phyloP scores from a whole-genome alignment of 2,797 vertebrate genomes.

The Eleutherodactylus coqui region DNA sequence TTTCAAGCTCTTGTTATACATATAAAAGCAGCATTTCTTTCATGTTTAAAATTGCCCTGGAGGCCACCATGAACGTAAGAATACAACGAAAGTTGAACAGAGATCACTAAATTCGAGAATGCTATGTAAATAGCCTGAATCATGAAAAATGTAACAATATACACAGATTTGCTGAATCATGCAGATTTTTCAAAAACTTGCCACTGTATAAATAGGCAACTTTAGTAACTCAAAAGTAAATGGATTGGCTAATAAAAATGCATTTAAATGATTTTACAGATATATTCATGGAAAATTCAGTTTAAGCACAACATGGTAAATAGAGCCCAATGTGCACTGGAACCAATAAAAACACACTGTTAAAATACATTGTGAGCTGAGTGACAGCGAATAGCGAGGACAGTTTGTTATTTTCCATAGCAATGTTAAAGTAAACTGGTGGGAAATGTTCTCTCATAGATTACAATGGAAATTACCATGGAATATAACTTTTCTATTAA shows the following conservation, averaged over 20 bases:
- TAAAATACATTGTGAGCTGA: conserved; percentile 13
- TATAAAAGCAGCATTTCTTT: not conserved
- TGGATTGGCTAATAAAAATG: not conserved
- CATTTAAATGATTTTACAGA: not conserved
- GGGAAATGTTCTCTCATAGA: not conserved
- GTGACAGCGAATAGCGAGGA: not conserved
- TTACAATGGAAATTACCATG: too few relatives aligned
- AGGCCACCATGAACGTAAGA: not conserved
- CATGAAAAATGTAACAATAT: conserved; percentile 20
- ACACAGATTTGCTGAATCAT: not conserved
- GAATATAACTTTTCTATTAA: too few relatives aligned
- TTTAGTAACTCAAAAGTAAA: not conserved
- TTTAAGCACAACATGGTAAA: conserved; percentile 7
- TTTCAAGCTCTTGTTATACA: not conserved
- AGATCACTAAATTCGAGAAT: not conserved
- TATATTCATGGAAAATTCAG: not conserved
- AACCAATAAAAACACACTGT: not conserved
- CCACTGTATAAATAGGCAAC: not conserved
- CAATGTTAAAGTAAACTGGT: not conserved
- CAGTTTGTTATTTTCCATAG: not conserved
- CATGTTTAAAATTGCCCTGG: not conserved
- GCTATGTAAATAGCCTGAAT: not conserved
- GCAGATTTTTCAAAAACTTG: not conserved
- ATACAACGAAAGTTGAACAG: not conserved
- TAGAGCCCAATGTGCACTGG: not conserved